Conservation (phyloP, 1,140 invertebrate genomes). For the Apis cerana region DNA sequence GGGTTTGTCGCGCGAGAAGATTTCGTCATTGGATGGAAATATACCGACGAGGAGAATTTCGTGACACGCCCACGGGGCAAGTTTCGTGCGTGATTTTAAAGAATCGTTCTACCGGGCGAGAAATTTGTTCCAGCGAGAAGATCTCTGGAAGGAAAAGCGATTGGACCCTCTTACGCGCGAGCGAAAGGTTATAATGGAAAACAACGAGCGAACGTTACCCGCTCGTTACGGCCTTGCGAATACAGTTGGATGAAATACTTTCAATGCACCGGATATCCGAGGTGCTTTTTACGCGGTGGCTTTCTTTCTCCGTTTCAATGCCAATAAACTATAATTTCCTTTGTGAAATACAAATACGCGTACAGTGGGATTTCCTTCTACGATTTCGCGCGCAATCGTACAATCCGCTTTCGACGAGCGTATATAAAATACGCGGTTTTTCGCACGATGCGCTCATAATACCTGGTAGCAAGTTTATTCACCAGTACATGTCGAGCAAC, state of each 20-base stretch:
- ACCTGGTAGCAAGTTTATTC: background rate
- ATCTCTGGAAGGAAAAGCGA: background rate
- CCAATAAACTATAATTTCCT: background rate
- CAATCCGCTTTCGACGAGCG: no score
- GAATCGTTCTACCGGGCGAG: background rate
- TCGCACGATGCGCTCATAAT: no score
- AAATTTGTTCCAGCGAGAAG: background rate
- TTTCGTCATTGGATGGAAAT: constrained; percentile 11
- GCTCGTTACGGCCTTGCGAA: constrained; percentile 54
- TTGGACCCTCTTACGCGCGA: background rate
- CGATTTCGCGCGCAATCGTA: background rate
- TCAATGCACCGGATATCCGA: constrained; percentile 67
- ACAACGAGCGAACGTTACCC: background rate
- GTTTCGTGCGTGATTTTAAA: background rate
- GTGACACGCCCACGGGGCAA: no score
- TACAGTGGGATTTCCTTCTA: background rate
- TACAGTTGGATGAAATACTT: constrained; percentile 38
- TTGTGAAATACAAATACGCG: background rate
- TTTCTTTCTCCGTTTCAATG: constrained; percentile 41
- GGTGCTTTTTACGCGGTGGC: constrained; percentile 34
- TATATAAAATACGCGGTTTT: no score
- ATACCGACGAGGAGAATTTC: background rate
- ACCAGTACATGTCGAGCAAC: constrained; percentile 9
- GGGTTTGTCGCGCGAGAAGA: no score
- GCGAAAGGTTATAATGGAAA: background rate